Conservation (phyloP, 1,140 invertebrate genomes). For the Drosophila lowei region DNA sequence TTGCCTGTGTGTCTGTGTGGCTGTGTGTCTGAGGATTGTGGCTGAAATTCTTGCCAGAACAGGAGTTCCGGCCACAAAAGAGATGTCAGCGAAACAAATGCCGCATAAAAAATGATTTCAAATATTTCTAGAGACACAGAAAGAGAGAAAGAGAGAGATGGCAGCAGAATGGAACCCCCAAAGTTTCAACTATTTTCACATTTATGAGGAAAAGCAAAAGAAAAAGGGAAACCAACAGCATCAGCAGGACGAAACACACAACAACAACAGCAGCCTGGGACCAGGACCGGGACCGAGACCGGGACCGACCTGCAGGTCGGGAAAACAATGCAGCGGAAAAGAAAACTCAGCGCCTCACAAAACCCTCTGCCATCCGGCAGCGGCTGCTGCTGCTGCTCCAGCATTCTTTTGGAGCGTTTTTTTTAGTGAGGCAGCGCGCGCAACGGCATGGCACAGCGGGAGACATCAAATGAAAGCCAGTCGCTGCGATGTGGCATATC, state of each 20-base stretch:
- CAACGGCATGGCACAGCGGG: constrained; percentile 43
- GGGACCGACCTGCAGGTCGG: constrained; percentile 25
- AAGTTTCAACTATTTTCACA: constrained; percentile 68
- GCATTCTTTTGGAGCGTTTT: constrained; percentile 29
- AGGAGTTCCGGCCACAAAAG: constrained; percentile 20
- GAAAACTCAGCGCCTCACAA: constrained; percentile 58
- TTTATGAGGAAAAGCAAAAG: constrained; percentile 64
- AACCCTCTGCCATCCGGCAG: constrained; percentile 30
- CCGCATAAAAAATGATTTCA: constrained; percentile 50
- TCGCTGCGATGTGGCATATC: constrained; percentile 54
- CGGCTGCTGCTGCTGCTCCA: constrained; percentile 4
- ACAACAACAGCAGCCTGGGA: constrained; percentile 27
- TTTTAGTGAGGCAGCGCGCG: too few relatives aligned
- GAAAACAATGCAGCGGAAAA: constrained; percentile 51
- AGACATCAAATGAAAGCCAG: constrained; percentile 58
- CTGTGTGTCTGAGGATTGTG: too few relatives aligned
- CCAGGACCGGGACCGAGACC: not conserved
- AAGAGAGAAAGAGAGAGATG: constrained; percentile 15
- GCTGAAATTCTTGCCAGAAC: constrained; percentile 2
- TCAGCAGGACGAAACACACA: constrained; percentile 40
- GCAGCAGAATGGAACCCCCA: not conserved
- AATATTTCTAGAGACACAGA: constrained; percentile 30
- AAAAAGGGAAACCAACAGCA: constrained; percentile 9
- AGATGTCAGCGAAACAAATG: constrained; percentile 34
- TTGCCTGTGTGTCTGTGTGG: not conserved